Percentiles rank a stretch among this genome's conserved stretches.
These are phyloP conservation scores for Procambarus clarkii DNA, from an alignment of 1,140 invertebrate genomes.

Conservation along the genomic window DNA sequence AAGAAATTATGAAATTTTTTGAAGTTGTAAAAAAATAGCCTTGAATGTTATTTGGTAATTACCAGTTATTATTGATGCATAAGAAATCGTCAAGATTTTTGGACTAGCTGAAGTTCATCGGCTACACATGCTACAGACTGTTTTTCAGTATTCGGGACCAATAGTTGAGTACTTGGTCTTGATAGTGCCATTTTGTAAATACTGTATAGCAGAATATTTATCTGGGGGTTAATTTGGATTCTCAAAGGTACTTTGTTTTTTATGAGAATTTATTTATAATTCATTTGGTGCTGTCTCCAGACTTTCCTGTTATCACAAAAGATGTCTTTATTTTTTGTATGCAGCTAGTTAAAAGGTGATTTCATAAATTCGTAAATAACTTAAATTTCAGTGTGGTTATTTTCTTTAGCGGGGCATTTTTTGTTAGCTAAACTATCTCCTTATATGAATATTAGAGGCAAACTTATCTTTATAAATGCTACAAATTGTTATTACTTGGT, in stretches of 20 bases:
- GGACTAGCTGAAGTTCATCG: not conserved
- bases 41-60: not conserved
- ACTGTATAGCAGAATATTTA: not conserved
- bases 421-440: no score
- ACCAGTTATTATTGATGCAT: not conserved
- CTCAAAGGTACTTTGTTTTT: not conserved
- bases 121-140: not conserved
- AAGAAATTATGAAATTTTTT: not conserved
- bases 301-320: no score
- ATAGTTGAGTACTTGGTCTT: conserved; percentile 4
- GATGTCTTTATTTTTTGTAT: no score
- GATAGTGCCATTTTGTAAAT: conserved; percentile 1
- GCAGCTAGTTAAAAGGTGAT: no score
- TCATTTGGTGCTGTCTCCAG: no score
- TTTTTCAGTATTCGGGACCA: conserved; percentile 2
- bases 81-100: not conserved
- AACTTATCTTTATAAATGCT: no score
- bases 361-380: no score
- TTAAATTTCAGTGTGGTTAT: no score
- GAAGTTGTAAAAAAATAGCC: not conserved
- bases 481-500: no score
- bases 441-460: no score
- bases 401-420: no score
- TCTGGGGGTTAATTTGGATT: not conserved
- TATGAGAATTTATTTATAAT: not conserved